Evolutionary conservation across 1,140 invertebrate species (phyloP), one percentile per base, ranked within the genome.

Genomic region (Ladona fulva): DNA sequence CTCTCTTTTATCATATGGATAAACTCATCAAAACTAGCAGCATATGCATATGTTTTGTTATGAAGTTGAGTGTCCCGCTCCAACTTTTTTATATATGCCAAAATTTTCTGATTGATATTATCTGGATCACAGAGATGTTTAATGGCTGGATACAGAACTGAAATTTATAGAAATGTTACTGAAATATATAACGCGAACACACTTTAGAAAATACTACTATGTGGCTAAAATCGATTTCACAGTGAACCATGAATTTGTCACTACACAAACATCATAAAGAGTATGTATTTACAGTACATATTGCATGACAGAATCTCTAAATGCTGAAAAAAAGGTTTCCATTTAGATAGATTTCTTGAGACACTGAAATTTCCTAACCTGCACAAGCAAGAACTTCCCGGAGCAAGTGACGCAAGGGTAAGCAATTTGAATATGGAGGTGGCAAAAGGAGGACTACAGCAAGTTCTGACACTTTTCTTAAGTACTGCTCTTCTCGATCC

Each of bases 21-120:
- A 83, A 96, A 95, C 79, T 96, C 94, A 84, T 97, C 94, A 84
- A 95, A 96, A 19, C 92, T 94, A 78, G 94, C 93, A 0, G 94
- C 93, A 84, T 95, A 95, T 80, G 94, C 93, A 80, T 95, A 95
- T 0, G 92, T 94, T 79, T 91, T 90, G 74, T 91, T 88, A 79
- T 93, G 93, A 84, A 95, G 92, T 16, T 92, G 93, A 74, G 91
- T 89, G 6, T 92, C 89, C 77, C 94, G 89, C 80, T 94, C 89
- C 78, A 94, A 91, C 0, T 91, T 89, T 83, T 94, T 91, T 76
- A 97, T 90, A 82, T 95, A 95, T 77, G 90, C 87, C 74, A 96
- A 87, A 77, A 97, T 89, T 83, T 95, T 94, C 83, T 93, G 91
- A 85, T 97, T 97, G 78, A 97, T 94, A 82, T 94, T 95, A 85